These are phyloP conservation scores for Eupristina koningsbergeri DNA, from an alignment of 1,140 invertebrate species.

Conservation along the genomic window DNA sequence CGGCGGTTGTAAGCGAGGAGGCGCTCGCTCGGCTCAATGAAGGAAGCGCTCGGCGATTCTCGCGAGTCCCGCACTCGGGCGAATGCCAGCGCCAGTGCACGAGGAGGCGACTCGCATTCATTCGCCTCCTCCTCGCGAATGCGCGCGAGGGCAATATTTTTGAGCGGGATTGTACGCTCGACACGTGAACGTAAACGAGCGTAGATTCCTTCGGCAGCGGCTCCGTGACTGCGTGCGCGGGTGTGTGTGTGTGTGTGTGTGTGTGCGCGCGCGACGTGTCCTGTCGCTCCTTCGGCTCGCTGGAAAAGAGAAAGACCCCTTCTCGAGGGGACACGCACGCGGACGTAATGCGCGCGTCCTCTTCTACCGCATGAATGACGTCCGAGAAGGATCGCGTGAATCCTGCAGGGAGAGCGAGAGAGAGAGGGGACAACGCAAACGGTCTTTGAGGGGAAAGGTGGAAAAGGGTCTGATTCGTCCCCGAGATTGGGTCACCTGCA, in stretches of 20 bases:
- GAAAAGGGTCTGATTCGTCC: too few species aligned
- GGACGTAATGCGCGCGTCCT: too few species aligned
- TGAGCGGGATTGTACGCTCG: neutral
- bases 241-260: neutral
- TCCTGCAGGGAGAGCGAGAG: too few species aligned
- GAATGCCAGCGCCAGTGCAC: neutral
- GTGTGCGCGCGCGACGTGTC: neutral
- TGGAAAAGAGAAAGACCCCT: constrained; percentile 24
- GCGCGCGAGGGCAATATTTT: constrained; percentile 15
- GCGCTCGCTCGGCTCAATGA: too few species aligned
- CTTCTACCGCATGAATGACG: neutral
- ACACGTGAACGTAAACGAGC: constrained; percentile 43
- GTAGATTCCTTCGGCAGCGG: constrained; percentile 29
- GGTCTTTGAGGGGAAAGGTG: too few species aligned
- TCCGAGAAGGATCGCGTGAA: neutral
- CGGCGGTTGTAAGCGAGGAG: neutral
- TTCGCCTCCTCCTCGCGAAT: neutral
- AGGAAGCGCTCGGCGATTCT: neutral
- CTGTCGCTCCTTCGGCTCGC: neutral
- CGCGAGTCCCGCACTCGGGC: neutral
- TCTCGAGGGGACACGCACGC: too few species aligned
- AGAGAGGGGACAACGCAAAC: too few species aligned
- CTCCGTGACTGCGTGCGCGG: neutral
- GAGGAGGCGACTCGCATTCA: neutral
- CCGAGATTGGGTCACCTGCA: too few species aligned